Base-by-base conservation (phyloP, 2,888 invertebrate species). In the Lysandra bellargus region DNA sequence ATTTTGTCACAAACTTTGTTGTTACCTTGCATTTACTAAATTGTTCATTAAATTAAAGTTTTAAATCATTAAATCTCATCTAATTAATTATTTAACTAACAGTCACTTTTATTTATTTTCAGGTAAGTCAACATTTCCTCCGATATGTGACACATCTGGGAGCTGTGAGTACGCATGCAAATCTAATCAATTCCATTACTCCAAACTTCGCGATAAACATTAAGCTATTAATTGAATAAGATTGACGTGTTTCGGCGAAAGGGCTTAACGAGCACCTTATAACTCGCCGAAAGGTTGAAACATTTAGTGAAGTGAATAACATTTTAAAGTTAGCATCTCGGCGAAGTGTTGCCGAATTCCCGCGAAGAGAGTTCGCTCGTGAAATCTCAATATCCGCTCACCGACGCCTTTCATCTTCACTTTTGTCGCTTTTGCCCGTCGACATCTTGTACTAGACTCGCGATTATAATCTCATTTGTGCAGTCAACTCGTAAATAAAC, bases 371-470 rank as follows among this genome's bases (percentile, higher is more conserved):
- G 81, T 82, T 82, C 30, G 53, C 84, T 88, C 86, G 88, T 88
- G 87, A 90, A 88, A 89, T 88, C 87, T 88, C 88, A 88, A 89
- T 90, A 89, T 88, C 88, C 88, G 87, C 86, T 86, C 83, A 80
- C 79, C 83, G 83, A 84, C 84, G 85, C 85, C 85, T 90, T 87
- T 88, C 87, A 89, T 90, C 88, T 89, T 83, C 81, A 85, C 87
- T 88, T 88, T 88, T 87, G 89, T 89, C 88, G 84, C 85, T 84
- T 80, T 81, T 80, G n/a, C 17, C 23, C 53, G 69, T 73, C 57
- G 73, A 72, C 49, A 12, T 57, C 49, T 72, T 72, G 57, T 37
- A 23, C 49, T 78, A 12, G 49, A 53, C 60, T 53, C 17, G 57
- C 57, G 17, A 57, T 57, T 3, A 57, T 57, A 57, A 17, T 17